Evolutionary conservation across 2,797 vertebrate species (phyloP).

Genomic region (Helicolenus hilgendorfi): DNA sequence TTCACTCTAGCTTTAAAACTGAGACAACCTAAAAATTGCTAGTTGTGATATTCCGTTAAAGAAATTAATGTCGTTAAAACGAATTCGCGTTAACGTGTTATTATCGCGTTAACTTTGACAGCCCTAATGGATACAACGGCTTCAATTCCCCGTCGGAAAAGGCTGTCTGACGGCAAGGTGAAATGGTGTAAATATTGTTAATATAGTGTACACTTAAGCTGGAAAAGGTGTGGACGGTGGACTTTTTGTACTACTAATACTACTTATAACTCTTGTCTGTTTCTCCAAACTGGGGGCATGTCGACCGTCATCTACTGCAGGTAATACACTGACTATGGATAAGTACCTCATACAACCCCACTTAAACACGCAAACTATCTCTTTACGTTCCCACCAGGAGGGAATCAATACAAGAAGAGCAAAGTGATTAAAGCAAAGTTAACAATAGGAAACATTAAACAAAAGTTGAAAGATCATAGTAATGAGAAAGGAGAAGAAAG

Average conservation of each 20-base stretch:
- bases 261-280: neutral
- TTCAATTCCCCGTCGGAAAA: no score
- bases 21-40: no score
- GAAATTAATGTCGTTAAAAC: no score
- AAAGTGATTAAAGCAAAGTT: neutral
- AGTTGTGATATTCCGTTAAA: no score
- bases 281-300: neutral
- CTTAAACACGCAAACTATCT: neutral
- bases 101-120: no score
- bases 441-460: neutral
- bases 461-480: neutral
- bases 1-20: no score
- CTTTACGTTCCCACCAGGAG: neutral
- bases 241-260: no score
- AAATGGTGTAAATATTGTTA: neutral
- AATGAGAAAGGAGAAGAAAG: neutral
- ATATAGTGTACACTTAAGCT: neutral
- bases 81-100: no score
- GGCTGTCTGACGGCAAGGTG: neutral
- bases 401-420: neutral
- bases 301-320: neutral
- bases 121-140: neutral
- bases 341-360: neutral
- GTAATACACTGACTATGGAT: neutral
- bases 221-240: no score